Conservation (phyloP, 2,113 vertebrate species). For the Globicephala melas region DNA sequence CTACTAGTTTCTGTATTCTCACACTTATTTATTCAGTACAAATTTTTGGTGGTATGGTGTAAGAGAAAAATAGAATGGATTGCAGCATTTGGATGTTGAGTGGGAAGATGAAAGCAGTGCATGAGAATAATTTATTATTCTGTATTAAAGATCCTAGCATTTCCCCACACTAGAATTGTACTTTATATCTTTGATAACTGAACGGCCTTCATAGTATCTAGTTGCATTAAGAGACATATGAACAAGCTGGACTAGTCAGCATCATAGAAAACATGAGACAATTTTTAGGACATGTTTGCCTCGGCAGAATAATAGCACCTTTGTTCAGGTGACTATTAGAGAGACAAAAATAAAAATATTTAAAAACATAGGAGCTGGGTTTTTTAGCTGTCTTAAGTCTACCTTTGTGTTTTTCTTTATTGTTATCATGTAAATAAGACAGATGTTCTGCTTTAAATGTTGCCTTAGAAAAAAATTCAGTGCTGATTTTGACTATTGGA, state of each 20-base stretch:
- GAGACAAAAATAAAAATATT: slow-evolving; percentile 12
- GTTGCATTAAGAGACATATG: not conserved
- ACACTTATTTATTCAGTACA: not conserved
- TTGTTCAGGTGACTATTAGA: slow-evolving; percentile 5
- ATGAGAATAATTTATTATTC: slow-evolving; percentile 23
- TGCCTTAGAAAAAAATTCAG: not conserved
- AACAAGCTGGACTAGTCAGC: not conserved
- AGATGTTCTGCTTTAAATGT: slow-evolving; percentile 28
- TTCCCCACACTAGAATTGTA: not conserved
- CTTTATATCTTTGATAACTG: not conserved
- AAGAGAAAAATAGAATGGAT: not conserved
- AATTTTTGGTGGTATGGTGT: not conserved
- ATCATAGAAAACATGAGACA: not conserved
- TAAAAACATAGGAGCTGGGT: not conserved
- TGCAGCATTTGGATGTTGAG: not conserved
- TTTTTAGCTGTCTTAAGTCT: slow-evolving; percentile 20
- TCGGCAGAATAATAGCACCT: not conserved
- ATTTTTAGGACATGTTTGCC: not conserved
- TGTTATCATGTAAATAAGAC: slow-evolving; percentile 17
- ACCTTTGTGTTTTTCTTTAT: slow-evolving; percentile 17
- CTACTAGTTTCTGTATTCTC: not conserved
- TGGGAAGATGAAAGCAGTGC: slow-evolving; percentile 18
- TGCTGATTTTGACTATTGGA: slow-evolving; percentile 32
- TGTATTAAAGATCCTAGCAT: not conserved
- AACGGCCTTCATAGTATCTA: slow-evolving; percentile 26